These are phyloP conservation scores for Apodemia zela DNA, from an alignment of 2,888 invertebrate genomes.

Conservation along the genomic window DNA sequence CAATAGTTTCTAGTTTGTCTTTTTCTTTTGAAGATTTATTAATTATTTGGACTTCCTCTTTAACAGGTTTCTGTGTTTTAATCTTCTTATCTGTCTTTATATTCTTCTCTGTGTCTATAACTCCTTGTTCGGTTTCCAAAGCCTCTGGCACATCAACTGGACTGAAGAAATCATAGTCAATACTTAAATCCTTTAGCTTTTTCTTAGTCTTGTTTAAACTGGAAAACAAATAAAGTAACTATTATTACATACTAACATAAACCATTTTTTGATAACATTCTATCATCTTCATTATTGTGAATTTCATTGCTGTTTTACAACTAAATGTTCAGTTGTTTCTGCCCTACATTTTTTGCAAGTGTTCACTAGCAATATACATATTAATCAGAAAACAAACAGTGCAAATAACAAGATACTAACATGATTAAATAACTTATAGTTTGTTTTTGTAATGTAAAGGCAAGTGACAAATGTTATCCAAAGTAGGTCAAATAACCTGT, in stretches of 20 bases:
- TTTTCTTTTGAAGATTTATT: conserved; percentile 31
- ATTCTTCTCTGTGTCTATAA: conserved; percentile 16
- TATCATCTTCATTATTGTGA: too few species aligned
- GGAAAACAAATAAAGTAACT: conserved; percentile 35
- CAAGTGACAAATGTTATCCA: too few species aligned
- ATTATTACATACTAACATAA: neutral
- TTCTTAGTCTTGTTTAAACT: conserved; percentile 67
- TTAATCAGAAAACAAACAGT: too few species aligned
- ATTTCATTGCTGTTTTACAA: too few species aligned
- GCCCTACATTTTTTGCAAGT: too few species aligned
- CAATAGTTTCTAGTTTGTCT: conserved; percentile 26
- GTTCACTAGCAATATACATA: too few species aligned
- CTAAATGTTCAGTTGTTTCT: too few species aligned
- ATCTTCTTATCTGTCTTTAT: conserved; percentile 26
- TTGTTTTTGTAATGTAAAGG: too few species aligned
- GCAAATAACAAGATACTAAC: too few species aligned
- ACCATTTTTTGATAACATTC: too few species aligned
- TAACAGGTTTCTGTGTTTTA: conserved; percentile 24
- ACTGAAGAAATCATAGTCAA: conserved; percentile 73
- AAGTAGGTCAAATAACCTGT: too few species aligned
- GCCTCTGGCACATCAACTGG: conserved; percentile 71
- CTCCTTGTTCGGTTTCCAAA: conserved; percentile 37
- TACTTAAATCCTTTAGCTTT: conserved; percentile 68
- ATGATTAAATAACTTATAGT: too few species aligned
- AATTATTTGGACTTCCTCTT: conserved; percentile 23